A percentile compares a stretch with the other conserved stretches of the same genome.
Evolutionary conservation across 2,888 invertebrate species (phyloP).

Genomic region (Hipparchia semele): DNA sequence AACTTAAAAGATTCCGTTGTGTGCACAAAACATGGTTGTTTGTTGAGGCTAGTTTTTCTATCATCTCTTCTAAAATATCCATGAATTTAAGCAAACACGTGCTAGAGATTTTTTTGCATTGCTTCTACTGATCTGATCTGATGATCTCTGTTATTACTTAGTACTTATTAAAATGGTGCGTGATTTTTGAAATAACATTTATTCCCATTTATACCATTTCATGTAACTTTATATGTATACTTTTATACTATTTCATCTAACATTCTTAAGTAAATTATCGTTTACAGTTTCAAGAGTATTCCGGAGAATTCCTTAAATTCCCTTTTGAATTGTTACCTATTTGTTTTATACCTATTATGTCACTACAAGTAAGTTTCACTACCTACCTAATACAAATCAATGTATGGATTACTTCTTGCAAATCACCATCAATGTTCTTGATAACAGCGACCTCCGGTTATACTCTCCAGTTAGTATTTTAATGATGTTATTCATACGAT

Average conservation of each 20-base stretch:
- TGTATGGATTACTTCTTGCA: background rate
- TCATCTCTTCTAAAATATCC: conserved; percentile 22
- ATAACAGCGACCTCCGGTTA: background rate
- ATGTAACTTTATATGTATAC: too few relatives aligned
- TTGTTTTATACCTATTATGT: too few relatives aligned
- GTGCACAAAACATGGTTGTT: conserved; percentile 53
- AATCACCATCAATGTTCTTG: background rate
- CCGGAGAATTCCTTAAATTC: too few relatives aligned
- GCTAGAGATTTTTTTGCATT: conserved; percentile 28
- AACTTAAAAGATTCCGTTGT: conserved; percentile 69
- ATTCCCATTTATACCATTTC: too few relatives aligned
- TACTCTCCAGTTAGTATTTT: background rate
- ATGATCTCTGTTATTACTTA: background rate
- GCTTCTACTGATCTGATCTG: background rate
- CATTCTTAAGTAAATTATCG: too few relatives aligned
- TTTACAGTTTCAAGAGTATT: too few relatives aligned
- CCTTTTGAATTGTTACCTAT: too few relatives aligned
- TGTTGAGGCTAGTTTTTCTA: conserved; percentile 38
- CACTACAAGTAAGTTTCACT: too few relatives aligned
- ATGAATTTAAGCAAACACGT: conserved; percentile 33
- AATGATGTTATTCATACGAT: conserved; percentile 26
- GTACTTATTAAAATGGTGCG: background rate
- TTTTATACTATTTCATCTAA: too few relatives aligned
- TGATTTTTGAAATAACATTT: too few relatives aligned
- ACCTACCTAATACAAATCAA: background rate